These are phyloP conservation scores for Iguana delicatissima DNA, from an alignment of 2,797 vertebrate genomes.

Conservation along the genomic window DNA sequence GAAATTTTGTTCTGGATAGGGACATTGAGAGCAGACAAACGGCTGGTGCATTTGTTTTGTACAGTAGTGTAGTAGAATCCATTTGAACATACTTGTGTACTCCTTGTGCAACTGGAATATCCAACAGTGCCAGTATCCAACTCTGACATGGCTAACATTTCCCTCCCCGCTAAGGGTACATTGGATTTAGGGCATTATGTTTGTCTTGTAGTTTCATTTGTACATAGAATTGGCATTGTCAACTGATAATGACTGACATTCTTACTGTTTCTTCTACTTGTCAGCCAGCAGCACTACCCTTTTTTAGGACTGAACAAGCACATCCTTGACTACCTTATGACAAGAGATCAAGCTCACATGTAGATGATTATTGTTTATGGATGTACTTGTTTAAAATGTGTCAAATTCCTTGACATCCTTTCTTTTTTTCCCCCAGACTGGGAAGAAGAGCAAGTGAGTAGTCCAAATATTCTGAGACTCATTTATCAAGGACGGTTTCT, in stretches of 20 bases:
- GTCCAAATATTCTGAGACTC: constrained; percentile 96
- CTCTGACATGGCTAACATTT: not conserved
- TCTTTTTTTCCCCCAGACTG: constrained; percentile 86
- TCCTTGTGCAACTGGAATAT: no score
- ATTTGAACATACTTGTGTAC: no score
- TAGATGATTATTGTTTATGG: not conserved
- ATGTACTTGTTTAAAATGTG: constrained; percentile 2
- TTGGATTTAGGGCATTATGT: not conserved
- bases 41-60: no score
- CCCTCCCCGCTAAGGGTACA: not conserved
- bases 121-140: no score
- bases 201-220: not conserved
- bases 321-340: not conserved
- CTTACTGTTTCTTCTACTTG: not conserved
- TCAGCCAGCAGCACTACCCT: not conserved
- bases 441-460: constrained; percentile 98
- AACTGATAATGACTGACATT: not conserved
- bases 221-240: not conserved
- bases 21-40: no score
- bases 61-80: no score
- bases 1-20: no score
- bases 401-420: not conserved
- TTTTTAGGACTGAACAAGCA: not conserved
- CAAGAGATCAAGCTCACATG: not conserved
- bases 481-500: constrained; percentile 99